A percentile compares a stretch with the other conserved stretches of the same genome.
phyloP scores from a whole-genome alignment of 2,888 invertebrate genomes.

The Thera obeliscata region DNA sequence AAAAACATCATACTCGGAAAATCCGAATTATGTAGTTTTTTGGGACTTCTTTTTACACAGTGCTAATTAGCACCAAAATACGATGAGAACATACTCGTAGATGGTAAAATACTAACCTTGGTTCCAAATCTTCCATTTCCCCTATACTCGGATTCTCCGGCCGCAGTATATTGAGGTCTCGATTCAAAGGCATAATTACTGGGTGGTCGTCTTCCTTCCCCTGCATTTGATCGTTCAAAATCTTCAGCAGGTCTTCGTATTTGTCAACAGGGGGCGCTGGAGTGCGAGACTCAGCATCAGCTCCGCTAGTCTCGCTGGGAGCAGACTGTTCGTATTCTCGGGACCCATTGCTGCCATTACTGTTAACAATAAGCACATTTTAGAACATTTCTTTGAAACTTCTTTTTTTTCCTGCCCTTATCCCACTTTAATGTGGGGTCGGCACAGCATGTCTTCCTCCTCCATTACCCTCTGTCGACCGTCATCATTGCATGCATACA shows the following conservation, averaged over 20 bases:
- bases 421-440: no score
- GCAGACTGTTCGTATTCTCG: constrained; percentile 78
- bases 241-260: constrained; percentile 85
- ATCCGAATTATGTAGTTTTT: no score
- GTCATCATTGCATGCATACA: no score
- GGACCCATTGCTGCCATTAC: constrained; percentile 74
- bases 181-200: constrained; percentile 78
- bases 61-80: no score
- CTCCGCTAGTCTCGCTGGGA: constrained; percentile 73
- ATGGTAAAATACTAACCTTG: constrained; percentile 71
- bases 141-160: constrained; percentile 89
- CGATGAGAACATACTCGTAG: no score
- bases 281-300: constrained; percentile 61
- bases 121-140: constrained; percentile 86
- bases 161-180: constrained; percentile 80
- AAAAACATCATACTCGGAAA: no score
- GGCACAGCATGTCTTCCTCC: no score
- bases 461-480: no score
- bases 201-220: constrained; percentile 82
- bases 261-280: constrained; percentile 82
- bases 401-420: no score
- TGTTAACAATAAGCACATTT: constrained; percentile 38
- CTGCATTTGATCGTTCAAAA: constrained; percentile 78
- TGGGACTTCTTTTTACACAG: no score
- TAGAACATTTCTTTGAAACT: neutral